Evolutionary conservation across 2,113 vertebrate genomes (phyloP).

Genomic region (Paraplagusia blochii): DNA sequence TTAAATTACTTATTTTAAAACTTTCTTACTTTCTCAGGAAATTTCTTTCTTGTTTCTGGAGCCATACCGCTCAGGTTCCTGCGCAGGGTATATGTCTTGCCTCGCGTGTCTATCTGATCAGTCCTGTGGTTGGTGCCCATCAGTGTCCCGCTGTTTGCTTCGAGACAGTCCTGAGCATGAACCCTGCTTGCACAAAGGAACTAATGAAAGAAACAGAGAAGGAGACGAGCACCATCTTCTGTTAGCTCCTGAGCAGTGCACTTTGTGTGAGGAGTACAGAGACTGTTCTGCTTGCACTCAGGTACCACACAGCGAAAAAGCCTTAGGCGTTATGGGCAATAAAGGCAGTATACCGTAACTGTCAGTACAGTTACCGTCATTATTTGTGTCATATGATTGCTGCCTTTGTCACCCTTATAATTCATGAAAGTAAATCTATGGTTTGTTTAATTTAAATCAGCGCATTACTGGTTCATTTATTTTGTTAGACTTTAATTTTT

Average conservation of each 20-base stretch:
- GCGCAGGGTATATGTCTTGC: constrained; percentile 81
- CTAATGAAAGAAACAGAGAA: constrained; percentile 20
- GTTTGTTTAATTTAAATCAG: no score
- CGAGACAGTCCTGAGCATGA: constrained; percentile 65
- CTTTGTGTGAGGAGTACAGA: constrained; percentile 86
- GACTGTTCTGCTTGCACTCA: constrained; percentile 87
- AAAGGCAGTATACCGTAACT: no score
- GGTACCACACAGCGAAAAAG: constrained; percentile 67
- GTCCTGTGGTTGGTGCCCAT: constrained; percentile 88
- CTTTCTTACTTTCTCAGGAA: constrained; percentile 70
- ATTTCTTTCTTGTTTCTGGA: constrained; percentile 91
- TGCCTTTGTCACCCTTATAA: no score
- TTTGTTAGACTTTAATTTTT: no score
- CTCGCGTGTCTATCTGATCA: constrained; percentile 88
- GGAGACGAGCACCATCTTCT: constrained; percentile 76
- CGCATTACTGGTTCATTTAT: no score
- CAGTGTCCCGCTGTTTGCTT: constrained; percentile 74
- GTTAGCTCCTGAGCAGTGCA: constrained; percentile 83
- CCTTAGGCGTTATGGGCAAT: no score
- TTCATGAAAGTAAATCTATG: no score
- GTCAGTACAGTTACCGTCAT: no score
- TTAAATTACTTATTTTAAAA: background rate
- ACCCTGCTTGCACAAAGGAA: constrained; percentile 66
- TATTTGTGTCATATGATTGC: no score
- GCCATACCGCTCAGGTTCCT: constrained; percentile 83